Percentiles rank a stretch among this genome's conserved stretches.
phyloP scores from a whole-genome alignment of 2,888 invertebrate species.

The Epistrophe grossulariae region DNA sequence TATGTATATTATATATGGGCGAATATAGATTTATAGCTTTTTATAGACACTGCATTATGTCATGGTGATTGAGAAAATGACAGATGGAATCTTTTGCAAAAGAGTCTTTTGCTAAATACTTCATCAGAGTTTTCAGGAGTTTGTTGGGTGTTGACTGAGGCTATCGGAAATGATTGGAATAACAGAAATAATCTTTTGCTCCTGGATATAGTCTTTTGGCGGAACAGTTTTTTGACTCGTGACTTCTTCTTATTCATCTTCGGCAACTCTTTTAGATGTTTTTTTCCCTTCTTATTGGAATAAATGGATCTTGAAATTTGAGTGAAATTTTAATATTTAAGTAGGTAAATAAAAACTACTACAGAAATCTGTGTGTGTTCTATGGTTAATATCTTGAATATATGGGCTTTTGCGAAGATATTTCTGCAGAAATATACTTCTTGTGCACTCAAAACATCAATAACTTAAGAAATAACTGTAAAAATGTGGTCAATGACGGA shows the following conservation, averaged over 20 bases:
- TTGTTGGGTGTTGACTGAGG: conserved; percentile 17
- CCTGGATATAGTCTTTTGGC: neutral
- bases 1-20: conserved; percentile 17
- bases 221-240: conserved; percentile 1
- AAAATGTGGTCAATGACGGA: neutral
- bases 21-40: conserved; percentile 68
- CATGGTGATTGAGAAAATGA: conserved; percentile 62
- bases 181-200: conserved; percentile 22
- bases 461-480: no score
- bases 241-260: neutral
- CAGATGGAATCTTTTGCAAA: conserved; percentile 43
- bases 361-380: neutral
- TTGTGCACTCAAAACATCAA: no score
- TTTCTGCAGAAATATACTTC: no score
- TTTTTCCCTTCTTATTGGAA: neutral
- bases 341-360: neutral
- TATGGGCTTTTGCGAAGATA: no score
- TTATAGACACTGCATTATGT: conserved; percentile 48
- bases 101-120: conserved; percentile 29
- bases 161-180: conserved; percentile 34
- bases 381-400: neutral
- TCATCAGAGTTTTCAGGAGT: conserved; percentile 9
- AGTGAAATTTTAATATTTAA: neutral
- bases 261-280: neutral
- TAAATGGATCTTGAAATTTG: neutral